phyloP scores from a whole-genome alignment of 2,113 vertebrate species.

The Peromyscus leucopus region DNA sequence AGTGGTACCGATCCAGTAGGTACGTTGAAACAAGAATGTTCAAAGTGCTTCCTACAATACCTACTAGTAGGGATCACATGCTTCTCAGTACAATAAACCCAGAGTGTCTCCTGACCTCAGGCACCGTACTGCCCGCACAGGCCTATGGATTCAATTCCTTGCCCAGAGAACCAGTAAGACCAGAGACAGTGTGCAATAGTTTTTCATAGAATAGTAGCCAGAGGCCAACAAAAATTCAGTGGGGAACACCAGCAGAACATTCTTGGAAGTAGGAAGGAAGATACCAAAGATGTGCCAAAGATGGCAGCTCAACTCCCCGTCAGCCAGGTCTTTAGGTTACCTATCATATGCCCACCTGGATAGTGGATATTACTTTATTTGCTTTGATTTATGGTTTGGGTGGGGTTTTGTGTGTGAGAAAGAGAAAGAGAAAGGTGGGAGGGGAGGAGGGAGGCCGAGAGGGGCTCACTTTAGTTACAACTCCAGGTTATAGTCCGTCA shows the following conservation, averaged over 20 bases:
- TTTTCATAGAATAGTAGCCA: background rate
- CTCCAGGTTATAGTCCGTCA: background rate
- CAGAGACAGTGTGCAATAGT: background rate
- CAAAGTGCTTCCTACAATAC: background rate
- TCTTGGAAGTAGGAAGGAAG: background rate
- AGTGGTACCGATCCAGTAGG: background rate
- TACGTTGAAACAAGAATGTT: background rate
- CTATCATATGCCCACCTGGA: background rate
- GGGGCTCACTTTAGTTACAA: background rate
- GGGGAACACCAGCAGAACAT: background rate
- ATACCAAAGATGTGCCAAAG: background rate
- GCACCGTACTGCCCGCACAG: background rate
- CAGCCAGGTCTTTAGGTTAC: background rate
- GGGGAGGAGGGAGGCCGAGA: background rate
- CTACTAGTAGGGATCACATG: background rate
- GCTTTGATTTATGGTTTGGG: background rate
- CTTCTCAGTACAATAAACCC: background rate
- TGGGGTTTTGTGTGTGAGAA: background rate
- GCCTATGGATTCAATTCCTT: background rate
- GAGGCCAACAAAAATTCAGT: background rate
- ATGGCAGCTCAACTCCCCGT: background rate
- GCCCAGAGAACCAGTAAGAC: background rate
- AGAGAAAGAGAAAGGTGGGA: background rate
- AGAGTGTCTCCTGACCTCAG: background rate
- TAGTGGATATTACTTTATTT: background rate